Percentiles rank a stretch among this genome's conserved stretches.
phyloP scores from a whole-genome alignment of 2,797 vertebrate genomes.

The Danio albolineatus region DNA sequence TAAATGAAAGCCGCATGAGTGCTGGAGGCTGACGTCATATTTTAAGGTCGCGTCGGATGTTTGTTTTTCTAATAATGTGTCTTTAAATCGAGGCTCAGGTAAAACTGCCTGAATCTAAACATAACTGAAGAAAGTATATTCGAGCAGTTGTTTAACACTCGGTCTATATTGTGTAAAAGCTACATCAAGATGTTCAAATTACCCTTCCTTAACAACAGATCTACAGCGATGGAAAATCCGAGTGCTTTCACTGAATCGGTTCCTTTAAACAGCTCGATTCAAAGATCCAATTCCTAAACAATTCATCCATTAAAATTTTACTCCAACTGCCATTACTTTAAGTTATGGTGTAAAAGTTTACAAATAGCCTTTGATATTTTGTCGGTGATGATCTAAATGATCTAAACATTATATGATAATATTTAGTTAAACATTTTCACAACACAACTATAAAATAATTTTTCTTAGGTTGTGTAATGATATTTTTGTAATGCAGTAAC shows the following conservation, averaged over 20 bases:
- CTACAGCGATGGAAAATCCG: not conserved
- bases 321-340: not conserved
- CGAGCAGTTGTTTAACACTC: not conserved
- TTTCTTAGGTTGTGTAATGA: not conserved
- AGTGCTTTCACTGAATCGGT: not conserved
- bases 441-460: no score
- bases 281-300: slow-evolving; percentile 10
- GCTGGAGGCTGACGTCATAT: slow-evolving; percentile 68
- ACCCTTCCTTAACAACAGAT: slow-evolving; percentile 30
- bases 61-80: not conserved
- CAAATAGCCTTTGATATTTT: not conserved
- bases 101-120: not conserved
- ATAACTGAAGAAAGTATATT: not conserved
- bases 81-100: not conserved
- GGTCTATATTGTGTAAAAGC: not conserved
- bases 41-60: slow-evolving; percentile 79
- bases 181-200: not conserved
- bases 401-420: not conserved
- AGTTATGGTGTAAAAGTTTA: not conserved
- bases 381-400: not conserved
- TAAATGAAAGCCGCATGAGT: slow-evolving; percentile 81
- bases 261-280: not conserved
- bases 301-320: no score
- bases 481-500: not conserved
- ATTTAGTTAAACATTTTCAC: no score